Evolutionary conservation across 2,888 invertebrate genomes (phyloP).

Genomic region (Teinopalpus imperialis): DNA sequence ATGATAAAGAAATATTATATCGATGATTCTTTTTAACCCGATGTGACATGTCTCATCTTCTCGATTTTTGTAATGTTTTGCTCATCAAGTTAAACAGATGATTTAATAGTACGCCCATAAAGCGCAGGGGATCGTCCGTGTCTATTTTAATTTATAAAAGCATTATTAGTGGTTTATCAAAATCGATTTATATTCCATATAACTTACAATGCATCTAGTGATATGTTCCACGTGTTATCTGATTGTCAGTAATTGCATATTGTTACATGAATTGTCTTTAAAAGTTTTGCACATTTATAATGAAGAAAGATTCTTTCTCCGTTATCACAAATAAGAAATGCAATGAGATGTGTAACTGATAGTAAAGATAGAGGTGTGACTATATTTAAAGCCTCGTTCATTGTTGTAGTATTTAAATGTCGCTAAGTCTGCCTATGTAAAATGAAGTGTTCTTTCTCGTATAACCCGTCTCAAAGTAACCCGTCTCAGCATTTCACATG

Average conservation of each 20-base stretch:
- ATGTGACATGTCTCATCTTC: constrained; percentile 3
- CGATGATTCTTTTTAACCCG: not conserved
- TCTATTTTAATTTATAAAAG: not conserved
- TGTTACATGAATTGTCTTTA: too few species aligned
- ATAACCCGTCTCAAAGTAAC: constrained; percentile 5
- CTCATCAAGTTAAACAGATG: constrained; percentile 3
- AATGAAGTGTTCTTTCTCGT: not conserved
- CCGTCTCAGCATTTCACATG: constrained; percentile 37
- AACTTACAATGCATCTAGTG: too few species aligned
- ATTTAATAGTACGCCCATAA: too few species aligned
- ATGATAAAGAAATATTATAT: not conserved
- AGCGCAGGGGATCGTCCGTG: not conserved
- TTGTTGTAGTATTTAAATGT: constrained; percentile 4
- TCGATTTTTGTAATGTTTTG: constrained; percentile 1
- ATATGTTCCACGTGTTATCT: too few species aligned
- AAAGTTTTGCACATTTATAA: too few species aligned
- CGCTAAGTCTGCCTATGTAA: not conserved
- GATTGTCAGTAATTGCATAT: too few species aligned
- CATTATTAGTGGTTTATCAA: not conserved
- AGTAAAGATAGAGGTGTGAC: too few species aligned
- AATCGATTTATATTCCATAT: too few species aligned
- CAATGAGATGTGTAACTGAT: not conserved
- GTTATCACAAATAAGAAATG: not conserved
- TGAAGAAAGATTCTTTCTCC: too few species aligned
- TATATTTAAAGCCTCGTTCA: too few species aligned